Evolutionary conservation across 2,113 vertebrate species (phyloP).

Genomic region (Thinocorus orbignyianus): DNA sequence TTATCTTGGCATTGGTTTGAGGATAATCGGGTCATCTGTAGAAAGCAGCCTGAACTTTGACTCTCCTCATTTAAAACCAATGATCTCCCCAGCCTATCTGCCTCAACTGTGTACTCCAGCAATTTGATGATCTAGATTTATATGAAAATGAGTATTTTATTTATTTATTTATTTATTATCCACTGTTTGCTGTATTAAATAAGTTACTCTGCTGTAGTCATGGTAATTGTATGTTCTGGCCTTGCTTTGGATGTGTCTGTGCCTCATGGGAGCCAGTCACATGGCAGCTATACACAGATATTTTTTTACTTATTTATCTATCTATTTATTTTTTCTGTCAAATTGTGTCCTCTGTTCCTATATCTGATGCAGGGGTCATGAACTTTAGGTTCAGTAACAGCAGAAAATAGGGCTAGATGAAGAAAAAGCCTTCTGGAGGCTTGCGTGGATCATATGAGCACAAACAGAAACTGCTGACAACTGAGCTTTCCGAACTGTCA

Average conservation of each 20-base stretch:
- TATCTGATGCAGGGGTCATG: background rate
- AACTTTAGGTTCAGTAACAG: background rate
- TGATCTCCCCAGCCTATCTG: background rate
- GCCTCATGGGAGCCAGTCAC: background rate
- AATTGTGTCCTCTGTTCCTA: background rate
- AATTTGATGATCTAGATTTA: background rate
- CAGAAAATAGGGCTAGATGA: background rate
- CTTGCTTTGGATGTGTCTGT: background rate
- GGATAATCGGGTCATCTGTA: background rate
- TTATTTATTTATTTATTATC: too few species aligned
- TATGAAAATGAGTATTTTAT: background rate
- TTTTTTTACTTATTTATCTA: background rate
- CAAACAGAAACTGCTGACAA: background rate
- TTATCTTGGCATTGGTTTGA: background rate
- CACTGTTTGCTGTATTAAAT: background rate
- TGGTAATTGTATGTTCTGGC: background rate
- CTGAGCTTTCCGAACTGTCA: background rate
- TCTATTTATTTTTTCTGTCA: background rate
- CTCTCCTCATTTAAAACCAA: background rate
- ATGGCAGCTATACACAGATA: background rate
- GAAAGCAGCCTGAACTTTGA: background rate
- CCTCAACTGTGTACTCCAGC: background rate
- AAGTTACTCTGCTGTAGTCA: background rate
- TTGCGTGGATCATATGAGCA: background rate
- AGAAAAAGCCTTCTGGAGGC: background rate